Base-by-base conservation (phyloP, 2,888 invertebrate genomes). In the Diachrysia chrysitis region DNA sequence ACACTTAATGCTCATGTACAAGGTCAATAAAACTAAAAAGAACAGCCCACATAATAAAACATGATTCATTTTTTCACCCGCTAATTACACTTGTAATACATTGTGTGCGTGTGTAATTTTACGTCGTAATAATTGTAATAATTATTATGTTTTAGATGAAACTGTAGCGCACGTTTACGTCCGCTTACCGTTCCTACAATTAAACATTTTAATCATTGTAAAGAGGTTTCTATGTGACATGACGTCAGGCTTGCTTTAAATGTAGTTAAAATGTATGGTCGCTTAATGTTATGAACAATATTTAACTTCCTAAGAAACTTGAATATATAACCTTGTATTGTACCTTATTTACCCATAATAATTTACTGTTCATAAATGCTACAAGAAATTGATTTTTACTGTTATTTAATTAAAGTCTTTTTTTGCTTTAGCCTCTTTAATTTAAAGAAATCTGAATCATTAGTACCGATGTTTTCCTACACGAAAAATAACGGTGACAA, bases 141-240 rank as follows among this genome's bases (percentile, higher is more conserved):
- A 81, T 81, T 82, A 81, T 72, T 73, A 82, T 94, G 91, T 92
- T 93, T 81, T 91, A 90, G 90, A 92, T 89, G 88, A 89, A 93
- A 93, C 92, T 91, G 92, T 93, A 93, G 87, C 86, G 93, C 93
- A 93, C 94, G 84, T 83, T 83, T 78, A 89, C 92, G 88, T 90
- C 90, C 92, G 91, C 90, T 92, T 88, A 89, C 91, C 93, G 95
- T 95, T 95, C 95, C 94, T 90, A 88, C 90, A 95, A 95, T 95
- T 95, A 95, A 95, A 94, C 94, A 91, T 94, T 94, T 95, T 95
- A 95, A 95, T 95, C 90, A 94, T 88, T 84, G 63, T 83, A 80
- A 78, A 80, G 78, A 75, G 82, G 67, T 46, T 73, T 35, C 53
- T 58, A 61, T 68, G 58, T 73, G 51, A 55, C 63, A 46, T 73